phyloP scores from a whole-genome alignment of 2,113 vertebrate species.

The Calypte anna region DNA sequence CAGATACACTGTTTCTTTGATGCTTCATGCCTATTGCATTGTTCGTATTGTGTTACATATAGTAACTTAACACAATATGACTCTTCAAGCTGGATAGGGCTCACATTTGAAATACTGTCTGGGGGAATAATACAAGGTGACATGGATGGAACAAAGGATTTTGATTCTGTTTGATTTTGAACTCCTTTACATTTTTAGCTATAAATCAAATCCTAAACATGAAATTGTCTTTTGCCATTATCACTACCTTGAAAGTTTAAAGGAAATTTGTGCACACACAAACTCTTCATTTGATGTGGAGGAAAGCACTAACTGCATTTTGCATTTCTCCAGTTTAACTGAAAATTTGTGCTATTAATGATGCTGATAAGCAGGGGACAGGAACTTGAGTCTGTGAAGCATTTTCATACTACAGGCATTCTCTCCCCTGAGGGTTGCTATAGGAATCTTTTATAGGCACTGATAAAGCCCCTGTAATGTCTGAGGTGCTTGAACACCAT shows the following conservation, averaged over 20 bases:
- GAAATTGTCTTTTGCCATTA: background rate
- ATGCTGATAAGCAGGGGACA: background rate
- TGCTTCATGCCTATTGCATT: background rate
- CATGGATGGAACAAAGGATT: conserved; percentile 11
- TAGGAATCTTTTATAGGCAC: background rate
- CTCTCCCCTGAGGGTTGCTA: background rate
- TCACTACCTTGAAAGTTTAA: background rate
- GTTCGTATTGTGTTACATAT: background rate
- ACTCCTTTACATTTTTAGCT: background rate
- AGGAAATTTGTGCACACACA: background rate
- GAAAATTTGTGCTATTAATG: background rate
- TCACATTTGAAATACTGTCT: conserved; percentile 34
- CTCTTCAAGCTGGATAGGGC: background rate
- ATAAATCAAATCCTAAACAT: background rate
- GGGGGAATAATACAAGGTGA: background rate
- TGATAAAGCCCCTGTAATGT: background rate
- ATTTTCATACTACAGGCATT: background rate
- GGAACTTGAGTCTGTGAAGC: background rate
- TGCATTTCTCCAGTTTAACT: background rate
- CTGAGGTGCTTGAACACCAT: background rate
- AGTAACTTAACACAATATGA: background rate
- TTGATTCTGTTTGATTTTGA: conserved; percentile 17
- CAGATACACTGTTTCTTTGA: background rate
- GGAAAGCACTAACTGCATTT: background rate
- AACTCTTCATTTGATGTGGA: background rate